These are phyloP conservation scores for Charanyca ferruginea DNA, from an alignment of 2,888 invertebrate genomes.

Conservation along the genomic window DNA sequence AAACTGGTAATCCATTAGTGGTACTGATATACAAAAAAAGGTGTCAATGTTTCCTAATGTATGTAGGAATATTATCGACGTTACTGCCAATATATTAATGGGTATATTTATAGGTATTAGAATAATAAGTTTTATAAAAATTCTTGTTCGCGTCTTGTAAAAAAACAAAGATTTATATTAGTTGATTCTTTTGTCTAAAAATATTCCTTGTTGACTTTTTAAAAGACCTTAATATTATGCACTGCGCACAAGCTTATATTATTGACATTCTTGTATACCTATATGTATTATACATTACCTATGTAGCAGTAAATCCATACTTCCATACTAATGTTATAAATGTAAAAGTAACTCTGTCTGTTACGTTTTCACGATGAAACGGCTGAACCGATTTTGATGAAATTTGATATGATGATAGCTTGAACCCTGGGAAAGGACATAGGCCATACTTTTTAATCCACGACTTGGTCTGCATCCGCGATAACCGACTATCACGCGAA, in stretches of 20 bases:
- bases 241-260: not conserved
- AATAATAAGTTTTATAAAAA: not conserved
- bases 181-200: not conserved
- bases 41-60: slow-evolving; percentile 8
- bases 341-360: too few relatives aligned
- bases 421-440: too few relatives aligned
- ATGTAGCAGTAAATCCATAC: not conserved
- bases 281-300: too few relatives aligned
- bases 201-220: not conserved
- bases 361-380: too few relatives aligned
- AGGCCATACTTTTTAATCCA: too few relatives aligned
- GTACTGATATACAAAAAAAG: slow-evolving; percentile 12
- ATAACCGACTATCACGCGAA: too few relatives aligned
- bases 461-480: too few relatives aligned
- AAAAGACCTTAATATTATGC: not conserved
- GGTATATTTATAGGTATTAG: not conserved
- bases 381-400: too few relatives aligned
- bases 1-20: slow-evolving; percentile 30
- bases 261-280: not conserved
- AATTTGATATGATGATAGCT: too few relatives aligned
- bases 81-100: not conserved
- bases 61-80: slow-evolving; percentile 28
- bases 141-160: not conserved
- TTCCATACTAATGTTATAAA: too few relatives aligned
- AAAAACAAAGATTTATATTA: not conserved